phyloP scores from a whole-genome alignment of 1,140 invertebrate species.

The Leptinotarsa texana region DNA sequence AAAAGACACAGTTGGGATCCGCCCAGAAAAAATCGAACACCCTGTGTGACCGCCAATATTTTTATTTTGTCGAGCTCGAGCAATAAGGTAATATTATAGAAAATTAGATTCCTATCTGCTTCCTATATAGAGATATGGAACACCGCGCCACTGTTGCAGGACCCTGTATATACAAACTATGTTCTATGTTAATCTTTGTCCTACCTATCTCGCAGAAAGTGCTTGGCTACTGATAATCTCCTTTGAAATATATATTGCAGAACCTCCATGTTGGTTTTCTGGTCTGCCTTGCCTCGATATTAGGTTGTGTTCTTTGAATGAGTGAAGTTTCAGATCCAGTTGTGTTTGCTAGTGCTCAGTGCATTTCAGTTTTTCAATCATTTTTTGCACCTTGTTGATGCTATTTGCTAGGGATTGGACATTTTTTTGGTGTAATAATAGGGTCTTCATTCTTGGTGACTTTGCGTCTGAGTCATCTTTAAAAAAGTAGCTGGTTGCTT shows the following conservation, averaged over 20 bases:
- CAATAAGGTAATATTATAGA: too few species aligned
- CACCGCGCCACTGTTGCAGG: too few species aligned
- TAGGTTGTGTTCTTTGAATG: slow-evolving; percentile 1
- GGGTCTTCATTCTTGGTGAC: too few species aligned
- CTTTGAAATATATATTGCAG: neutral
- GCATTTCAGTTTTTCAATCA: neutral
- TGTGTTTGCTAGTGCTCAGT: neutral
- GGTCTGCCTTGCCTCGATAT: neutral
- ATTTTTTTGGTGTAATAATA: neutral
- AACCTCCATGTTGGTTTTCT: slow-evolving; percentile 4
- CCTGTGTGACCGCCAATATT: too few species aligned
- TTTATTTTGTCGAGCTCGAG: too few species aligned
- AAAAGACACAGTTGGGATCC: too few species aligned
- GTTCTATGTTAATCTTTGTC: neutral
- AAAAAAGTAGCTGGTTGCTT: neutral
- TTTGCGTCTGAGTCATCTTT: neutral
- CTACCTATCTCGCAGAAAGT: neutral
- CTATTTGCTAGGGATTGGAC: neutral
- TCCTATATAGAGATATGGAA: too few species aligned
- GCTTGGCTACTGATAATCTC: neutral
- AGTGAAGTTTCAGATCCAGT: neutral
- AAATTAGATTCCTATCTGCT: too few species aligned
- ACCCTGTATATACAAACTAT: slow-evolving; percentile 6
- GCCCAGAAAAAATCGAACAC: too few species aligned
- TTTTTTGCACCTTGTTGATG: neutral